Base-by-base conservation (phyloP, 2,797 vertebrate genomes). In the Sebastes minor region DNA sequence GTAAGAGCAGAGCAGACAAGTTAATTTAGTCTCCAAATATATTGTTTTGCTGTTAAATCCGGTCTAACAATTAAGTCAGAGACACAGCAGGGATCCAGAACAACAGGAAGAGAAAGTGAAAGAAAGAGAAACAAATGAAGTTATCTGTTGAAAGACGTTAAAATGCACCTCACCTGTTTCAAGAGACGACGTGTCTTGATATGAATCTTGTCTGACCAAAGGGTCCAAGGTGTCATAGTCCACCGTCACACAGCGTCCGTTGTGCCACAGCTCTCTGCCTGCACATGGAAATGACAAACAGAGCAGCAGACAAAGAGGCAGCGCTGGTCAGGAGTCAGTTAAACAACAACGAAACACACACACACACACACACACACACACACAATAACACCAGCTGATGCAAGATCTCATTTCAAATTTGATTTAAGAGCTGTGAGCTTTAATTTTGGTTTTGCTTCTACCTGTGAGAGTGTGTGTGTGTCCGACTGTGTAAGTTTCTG, bases 221-320 rank as follows among this genome's bases (percentile, higher is more conserved):
- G 97, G 97, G 87, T 98, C 97, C 38, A 96, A 83, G 2, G 95
- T 96, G 87, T 96, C 95, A 67, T 97, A 97, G 90, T 97, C 97
- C 88, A 97, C 91, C 0, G 84, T 91, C 83, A 97, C 95, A 3
- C 93, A 87, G 14, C 59, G 84, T 60, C 94, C 93, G 61, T 95
- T 97, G 83, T 92, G 93, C 89, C 97, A 91, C 59, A 94, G 92
- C 76, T 96, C 96, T n/a, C 90, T 94, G 30, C 95, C 97, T 97
- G 88, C 42, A 82, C 70, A 60, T 13, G 60, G 61, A 76, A 73
- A 81, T 56, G 18, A 82, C 30, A 82, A 67, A 81, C 52, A 83
- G 16, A 30, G 10, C 28, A n/a, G 73, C 62, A 81, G 70, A 87
- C 60, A 66, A 69, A 69, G 52, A 86, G 62, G 65, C 75, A 79